A percentile compares a stretch with the other conserved stretches of the same genome.
Evolutionary conservation across 1,140 invertebrate genomes (phyloP).

Genomic region (Hycleus phaleratus): DNA sequence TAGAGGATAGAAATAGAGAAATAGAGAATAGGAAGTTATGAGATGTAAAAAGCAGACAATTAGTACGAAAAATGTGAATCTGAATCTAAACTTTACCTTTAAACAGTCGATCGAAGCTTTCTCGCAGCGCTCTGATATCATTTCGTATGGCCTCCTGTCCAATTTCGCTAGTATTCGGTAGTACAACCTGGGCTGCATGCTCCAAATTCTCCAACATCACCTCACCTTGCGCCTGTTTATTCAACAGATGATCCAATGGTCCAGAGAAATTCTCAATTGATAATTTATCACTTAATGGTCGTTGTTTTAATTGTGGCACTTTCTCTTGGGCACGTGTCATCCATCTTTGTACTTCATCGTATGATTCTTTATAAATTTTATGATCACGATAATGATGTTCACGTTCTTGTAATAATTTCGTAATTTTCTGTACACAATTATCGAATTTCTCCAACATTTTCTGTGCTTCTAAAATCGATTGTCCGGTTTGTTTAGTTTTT

Average conservation of each 20-base stretch:
- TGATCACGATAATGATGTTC: slow-evolving; percentile 85
- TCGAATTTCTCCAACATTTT: slow-evolving; percentile 76
- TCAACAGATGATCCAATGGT: slow-evolving; percentile 76
- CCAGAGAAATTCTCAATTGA: slow-evolving; percentile 81
- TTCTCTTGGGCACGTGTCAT: slow-evolving; percentile 79
- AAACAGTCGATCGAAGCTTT: slow-evolving; percentile 78
- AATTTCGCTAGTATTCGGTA: slow-evolving; percentile 68
- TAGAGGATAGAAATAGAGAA: no score
- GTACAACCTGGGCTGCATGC: slow-evolving; percentile 77
- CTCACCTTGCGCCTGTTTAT: slow-evolving; percentile 86
- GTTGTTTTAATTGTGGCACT: slow-evolving; percentile 77
- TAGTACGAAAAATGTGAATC: no score
- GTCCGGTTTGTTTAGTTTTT: slow-evolving; percentile 71
- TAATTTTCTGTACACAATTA: slow-evolving; percentile 59
- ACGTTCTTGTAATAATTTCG: slow-evolving; percentile 65
- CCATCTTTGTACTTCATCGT: slow-evolving; percentile 81
- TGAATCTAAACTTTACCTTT: slow-evolving; percentile 11
- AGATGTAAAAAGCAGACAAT: no score
- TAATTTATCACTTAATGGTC: slow-evolving; percentile 74
- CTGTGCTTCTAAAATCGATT: slow-evolving; percentile 75
- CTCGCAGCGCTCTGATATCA: slow-evolving; percentile 73
- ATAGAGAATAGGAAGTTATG: no score
- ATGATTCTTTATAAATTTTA: slow-evolving; percentile 78
- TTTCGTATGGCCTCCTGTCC: slow-evolving; percentile 75
- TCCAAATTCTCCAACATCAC: slow-evolving; percentile 77